phyloP scores from a whole-genome alignment of 2,888 invertebrate genomes.

The Archips xylosteana region DNA sequence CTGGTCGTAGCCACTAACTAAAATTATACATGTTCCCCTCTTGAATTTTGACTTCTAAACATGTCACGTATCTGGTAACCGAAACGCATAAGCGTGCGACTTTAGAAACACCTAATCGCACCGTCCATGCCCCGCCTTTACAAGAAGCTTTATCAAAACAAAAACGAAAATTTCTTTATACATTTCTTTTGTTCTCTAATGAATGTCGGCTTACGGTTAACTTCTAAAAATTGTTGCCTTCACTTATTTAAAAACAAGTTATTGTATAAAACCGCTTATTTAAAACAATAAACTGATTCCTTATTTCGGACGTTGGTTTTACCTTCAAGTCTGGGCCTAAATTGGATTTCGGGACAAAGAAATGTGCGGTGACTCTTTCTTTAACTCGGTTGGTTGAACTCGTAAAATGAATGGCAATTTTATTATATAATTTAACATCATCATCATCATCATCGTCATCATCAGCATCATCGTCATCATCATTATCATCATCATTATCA shows the following conservation, averaged over 20 bases:
- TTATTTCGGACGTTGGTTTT: neutral
- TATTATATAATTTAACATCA: too few species aligned
- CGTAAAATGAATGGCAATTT: neutral
- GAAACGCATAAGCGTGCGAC: neutral
- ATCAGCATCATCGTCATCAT: too few species aligned
- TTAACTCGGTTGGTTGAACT: neutral
- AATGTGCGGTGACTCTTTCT: neutral
- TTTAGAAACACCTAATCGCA: neutral
- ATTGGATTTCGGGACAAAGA: conserved; percentile 20
- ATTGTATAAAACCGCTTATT: conserved; percentile 24
- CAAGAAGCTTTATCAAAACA: conserved; percentile 21
- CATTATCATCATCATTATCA: too few species aligned
- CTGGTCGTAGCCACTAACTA: too few species aligned
- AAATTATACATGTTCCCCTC: too few species aligned
- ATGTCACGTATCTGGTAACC: too few species aligned
- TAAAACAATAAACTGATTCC: neutral
- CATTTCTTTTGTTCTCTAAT: conserved; percentile 38
- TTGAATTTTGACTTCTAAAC: too few species aligned
- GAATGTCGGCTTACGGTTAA: conserved; percentile 24
- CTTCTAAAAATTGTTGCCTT: conserved; percentile 25
- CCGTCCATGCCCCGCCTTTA: conserved; percentile 19
- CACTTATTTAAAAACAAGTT: conserved; percentile 24
- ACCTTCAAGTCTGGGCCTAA: neutral
- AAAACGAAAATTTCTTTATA: conserved; percentile 28
- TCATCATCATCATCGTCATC: too few species aligned